Base-by-base conservation (phyloP, 1,140 invertebrate genomes). In the Apocrypta bakeri region DNA sequence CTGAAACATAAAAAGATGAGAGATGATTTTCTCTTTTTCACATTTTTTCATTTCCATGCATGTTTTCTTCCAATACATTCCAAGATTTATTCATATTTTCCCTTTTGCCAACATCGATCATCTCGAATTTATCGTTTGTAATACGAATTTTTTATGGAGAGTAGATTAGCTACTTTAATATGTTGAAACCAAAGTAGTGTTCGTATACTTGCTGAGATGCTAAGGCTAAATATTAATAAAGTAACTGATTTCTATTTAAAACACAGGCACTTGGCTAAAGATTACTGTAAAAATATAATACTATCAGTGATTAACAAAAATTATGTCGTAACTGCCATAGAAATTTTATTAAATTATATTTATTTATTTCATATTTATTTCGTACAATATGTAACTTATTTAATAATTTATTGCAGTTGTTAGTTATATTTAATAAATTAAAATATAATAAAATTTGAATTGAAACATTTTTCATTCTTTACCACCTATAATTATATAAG, bases 401-500 rank as follows among this genome's bases (percentile, higher is more conserved):
- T 78, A 77, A 48, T 82, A 66, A 82, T 40, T 82, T 77, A 82
- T 71, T 82, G 27, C 63, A 82, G 61, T 25, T 9, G 72, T 56
- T 72, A 42, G 72, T 56, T 72, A 42, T 82, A 82, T 82, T 77
- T 82, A 82, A 71, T 82, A 37, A 24, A 80, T 27, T 48, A 37
- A 27, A 40, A 24, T 2, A 74, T 74, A 21, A 64, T 29, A 73
- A 29, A 66, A 27, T 27, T 27, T 66, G 14, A 66, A 25, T 56
- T 56, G 1, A 56, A 56, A n/a, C 48, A 56, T n/a, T 21, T 56
- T 56, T 56, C 14, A 17, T 56, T 17, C 14, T 17, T 2, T 17
- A 14, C 0, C 3, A 48, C 42, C 42, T 17, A 4, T 17, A 14
- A 48, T 48, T 0, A 37, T 37, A 37, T 9, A 37, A 2, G 9